Percentiles rank a stretch among this genome's conserved stretches.
Evolutionary conservation across 1,140 invertebrate genomes (phyloP).

Genomic region (Pseudomyrmex cubaensis): DNA sequence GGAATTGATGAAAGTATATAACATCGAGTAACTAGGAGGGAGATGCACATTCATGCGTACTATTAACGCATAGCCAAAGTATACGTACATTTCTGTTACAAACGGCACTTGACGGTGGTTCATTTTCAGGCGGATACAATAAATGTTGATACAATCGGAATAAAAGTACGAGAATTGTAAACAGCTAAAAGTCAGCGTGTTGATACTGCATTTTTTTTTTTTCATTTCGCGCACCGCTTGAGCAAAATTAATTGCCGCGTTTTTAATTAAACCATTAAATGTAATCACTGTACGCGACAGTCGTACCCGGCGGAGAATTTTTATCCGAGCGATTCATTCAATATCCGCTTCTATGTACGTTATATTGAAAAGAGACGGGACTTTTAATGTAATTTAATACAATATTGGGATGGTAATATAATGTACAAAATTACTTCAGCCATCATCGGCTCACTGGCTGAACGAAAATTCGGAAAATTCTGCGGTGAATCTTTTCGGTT

Average conservation of each 20-base stretch:
- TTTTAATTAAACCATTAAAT: slow-evolving; percentile 37
- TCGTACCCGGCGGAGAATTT: background rate
- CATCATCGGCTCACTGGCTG: background rate
- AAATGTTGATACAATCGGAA: slow-evolving; percentile 49
- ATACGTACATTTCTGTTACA: slow-evolving; percentile 59
- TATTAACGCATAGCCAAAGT: slow-evolving; percentile 62
- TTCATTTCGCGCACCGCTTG: slow-evolving; percentile 19
- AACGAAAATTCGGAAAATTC: slow-evolving; percentile 59
- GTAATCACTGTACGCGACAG: background rate
- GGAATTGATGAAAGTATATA: slow-evolving; percentile 73
- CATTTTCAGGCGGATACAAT: slow-evolving; percentile 47
- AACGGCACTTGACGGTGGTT: slow-evolving; percentile 23
- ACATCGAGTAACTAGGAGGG: slow-evolving; percentile 39
- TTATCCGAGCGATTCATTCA: background rate
- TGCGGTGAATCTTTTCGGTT: slow-evolving; percentile 46
- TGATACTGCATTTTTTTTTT: slow-evolving; percentile 38
- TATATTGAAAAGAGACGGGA: slow-evolving; percentile 10
- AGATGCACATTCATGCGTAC: slow-evolving; percentile 35
- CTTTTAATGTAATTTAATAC: slow-evolving; percentile 40
- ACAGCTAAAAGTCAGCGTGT: slow-evolving; percentile 29
- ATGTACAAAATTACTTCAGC: slow-evolving; percentile 38
- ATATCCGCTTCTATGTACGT: slow-evolving; percentile 6
- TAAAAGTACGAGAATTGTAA: slow-evolving; percentile 15
- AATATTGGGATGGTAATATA: slow-evolving; percentile 32
- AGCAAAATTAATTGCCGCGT: slow-evolving; percentile 62